Percentiles rank a stretch among this genome's conserved stretches.
Conservation (phyloP, 2,888 invertebrate species). For the Protophormia terraenovae region DNA sequence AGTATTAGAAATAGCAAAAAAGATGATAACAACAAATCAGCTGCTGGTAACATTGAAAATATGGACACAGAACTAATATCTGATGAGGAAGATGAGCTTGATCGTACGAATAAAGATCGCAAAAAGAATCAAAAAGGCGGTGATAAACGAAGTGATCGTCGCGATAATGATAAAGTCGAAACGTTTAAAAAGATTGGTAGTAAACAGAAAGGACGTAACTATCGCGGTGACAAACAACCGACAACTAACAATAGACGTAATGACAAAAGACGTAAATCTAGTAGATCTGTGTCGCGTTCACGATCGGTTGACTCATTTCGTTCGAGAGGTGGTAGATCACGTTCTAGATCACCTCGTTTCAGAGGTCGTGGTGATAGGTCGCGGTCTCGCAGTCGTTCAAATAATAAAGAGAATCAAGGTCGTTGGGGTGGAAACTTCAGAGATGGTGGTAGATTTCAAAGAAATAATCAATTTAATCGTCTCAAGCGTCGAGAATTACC, state of each 20-base stretch:
- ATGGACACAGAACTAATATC: slow-evolving; percentile 89
- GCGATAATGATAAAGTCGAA: slow-evolving; percentile 81
- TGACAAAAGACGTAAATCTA: slow-evolving; percentile 43
- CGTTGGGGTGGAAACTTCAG: slow-evolving; percentile 67
- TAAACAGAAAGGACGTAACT: slow-evolving; percentile 89
- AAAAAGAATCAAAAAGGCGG: slow-evolving; percentile 60
- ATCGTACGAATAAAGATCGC: slow-evolving; percentile 60
- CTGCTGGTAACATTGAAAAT: slow-evolving; percentile 81
- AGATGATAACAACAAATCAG: slow-evolving; percentile 50
- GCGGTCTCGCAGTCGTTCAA: slow-evolving; percentile 71
- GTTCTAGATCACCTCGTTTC: slow-evolving; percentile 56
- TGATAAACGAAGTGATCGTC: slow-evolving; percentile 71
- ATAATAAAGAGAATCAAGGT: slow-evolving; percentile 78
- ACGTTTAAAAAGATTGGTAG: slow-evolving; percentile 91
- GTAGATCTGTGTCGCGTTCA: slow-evolving; percentile 60
- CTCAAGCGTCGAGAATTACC: slow-evolving; percentile 89
- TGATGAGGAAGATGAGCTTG: slow-evolving; percentile 84
- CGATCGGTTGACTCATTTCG: slow-evolving; percentile 63
- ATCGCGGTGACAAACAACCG: slow-evolving; percentile 86
- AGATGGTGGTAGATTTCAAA: slow-evolving; percentile 55
- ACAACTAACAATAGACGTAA: slow-evolving; percentile 68
- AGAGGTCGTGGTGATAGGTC: slow-evolving; percentile 63
- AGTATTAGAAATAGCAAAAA: background rate
- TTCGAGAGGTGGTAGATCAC: slow-evolving; percentile 61
- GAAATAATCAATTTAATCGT: slow-evolving; percentile 54